phyloP scores from a whole-genome alignment of 2,797 vertebrate genomes.

The Thunnus albacares region DNA sequence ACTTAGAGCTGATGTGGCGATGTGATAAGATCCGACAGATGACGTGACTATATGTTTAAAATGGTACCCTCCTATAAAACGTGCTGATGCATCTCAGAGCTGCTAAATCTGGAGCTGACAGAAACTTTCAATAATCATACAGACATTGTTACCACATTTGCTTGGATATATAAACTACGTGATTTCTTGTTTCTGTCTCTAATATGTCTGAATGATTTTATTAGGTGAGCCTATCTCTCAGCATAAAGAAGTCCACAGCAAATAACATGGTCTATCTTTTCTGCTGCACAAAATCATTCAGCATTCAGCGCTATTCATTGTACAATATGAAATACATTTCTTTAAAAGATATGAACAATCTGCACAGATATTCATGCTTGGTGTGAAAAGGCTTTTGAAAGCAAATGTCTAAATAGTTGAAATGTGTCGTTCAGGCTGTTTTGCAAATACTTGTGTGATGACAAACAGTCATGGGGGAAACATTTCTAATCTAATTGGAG shows the following conservation, averaged over 20 bases:
- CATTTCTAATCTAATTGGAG: conserved; percentile 59
- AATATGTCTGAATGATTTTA: not conserved
- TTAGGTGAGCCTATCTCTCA: not conserved
- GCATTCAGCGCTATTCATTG: not conserved
- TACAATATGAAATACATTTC: not conserved
- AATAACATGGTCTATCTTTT: not conserved
- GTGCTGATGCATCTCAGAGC: not conserved
- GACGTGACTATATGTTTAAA: not conserved
- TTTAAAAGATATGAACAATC: conserved; percentile 8
- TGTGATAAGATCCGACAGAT: not conserved
- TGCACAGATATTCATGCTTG: conserved; percentile 3
- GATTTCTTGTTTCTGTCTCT: not conserved
- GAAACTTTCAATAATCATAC: conserved; percentile 2
- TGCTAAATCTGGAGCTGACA: conserved; percentile 9
- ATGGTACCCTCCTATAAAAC: not conserved
- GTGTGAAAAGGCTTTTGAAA: conserved; percentile 30
- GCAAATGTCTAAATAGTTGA: conserved; percentile 39
- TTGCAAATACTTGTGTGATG: conserved; percentile 57
- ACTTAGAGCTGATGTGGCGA: not conserved
- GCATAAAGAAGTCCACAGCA: not conserved
- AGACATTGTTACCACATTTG: conserved; percentile 13
- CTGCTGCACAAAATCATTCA: not conserved
- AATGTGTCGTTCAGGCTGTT: conserved; percentile 48
- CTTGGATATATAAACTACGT: not conserved
- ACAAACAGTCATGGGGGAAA: conserved; percentile 54